Base-by-base conservation (phyloP, 2,113 vertebrate genomes). In the Thermophis baileyi region DNA sequence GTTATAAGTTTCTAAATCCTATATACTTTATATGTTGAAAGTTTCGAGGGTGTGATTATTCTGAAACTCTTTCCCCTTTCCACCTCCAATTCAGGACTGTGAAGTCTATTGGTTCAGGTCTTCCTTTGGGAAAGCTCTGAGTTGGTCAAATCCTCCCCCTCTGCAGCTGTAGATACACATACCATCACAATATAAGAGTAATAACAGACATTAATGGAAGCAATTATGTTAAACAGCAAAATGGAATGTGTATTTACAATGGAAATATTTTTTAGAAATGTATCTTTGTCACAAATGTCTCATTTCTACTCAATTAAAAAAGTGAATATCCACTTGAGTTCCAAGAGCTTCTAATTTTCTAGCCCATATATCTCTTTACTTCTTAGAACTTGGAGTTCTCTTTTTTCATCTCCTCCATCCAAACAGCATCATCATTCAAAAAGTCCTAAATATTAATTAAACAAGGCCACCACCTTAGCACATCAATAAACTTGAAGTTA, bases 381-480 rank as follows among this genome's bases (percentile, higher is more conserved):
- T 30, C 44, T 25, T 47, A 27, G 27, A 74, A 6, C 40, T 89
- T 81, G 54, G 40, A 54, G 22, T 6, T 81, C n/a, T 51, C 12
- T 46, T 30, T 74, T 74, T 49, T 53, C 3, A 4, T 74, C 8
- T 50, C 54, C 88, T 92, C 40, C 47, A 40, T 91, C 6, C 27
- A 27, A 24, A 40, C 8, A 69, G 46, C 44, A 88, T 24, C 60
- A 69, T 88, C 7, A 88, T 40, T 53, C 10, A 88, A 9, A 89
- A 47, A 81, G 18, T 81, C 18, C n/a, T 85, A 92, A 92, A 89
- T 57, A 85, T 49, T 81, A n/a, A 54, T 90, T 81, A 92, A 74
- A 74, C 20, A 50, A 88, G 57, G 57, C 20, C 4, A 53, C 69
- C 86, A 53, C 40, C n/a, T 25, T 44, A 88, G 44, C 30, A 46